Conservation (phyloP, 2,113 vertebrate genomes). For the Glaucidium brasilianum region DNA sequence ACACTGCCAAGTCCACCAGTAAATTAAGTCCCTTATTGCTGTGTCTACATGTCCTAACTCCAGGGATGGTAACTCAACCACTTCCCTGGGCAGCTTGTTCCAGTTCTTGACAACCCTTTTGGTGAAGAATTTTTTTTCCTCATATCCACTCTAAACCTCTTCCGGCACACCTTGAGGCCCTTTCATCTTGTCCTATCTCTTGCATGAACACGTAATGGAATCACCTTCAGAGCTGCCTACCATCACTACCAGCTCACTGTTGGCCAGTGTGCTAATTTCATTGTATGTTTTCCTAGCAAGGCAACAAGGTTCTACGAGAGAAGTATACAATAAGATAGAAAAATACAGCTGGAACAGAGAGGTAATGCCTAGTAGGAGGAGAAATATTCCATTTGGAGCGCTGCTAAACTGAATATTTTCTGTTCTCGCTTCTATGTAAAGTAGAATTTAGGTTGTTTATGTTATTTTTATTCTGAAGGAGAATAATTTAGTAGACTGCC, state of each 20-base stretch:
- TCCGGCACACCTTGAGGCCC: not conserved
- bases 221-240: not conserved
- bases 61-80: not conserved
- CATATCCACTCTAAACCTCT: not conserved
- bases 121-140: not conserved
- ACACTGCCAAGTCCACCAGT: not conserved
- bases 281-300: not conserved
- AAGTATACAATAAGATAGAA: not conserved
- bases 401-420: not conserved
- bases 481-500: not conserved
- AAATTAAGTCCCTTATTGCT: not conserved
- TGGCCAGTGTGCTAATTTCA: not conserved
- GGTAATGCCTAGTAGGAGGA: not conserved
- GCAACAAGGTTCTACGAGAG: not conserved
- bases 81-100: not conserved
- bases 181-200: not conserved
- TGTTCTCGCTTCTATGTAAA: not conserved
- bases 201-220: not conserved
- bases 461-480: not conserved
- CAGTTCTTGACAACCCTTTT: not conserved
- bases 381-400: not conserved
- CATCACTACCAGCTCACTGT: not conserved
- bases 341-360: not conserved
- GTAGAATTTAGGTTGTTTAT: not conserved
- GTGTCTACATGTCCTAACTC: rapidly evolving